Percentiles rank a stretch among this genome's conserved stretches.
Evolutionary conservation across 2,113 vertebrate genomes (phyloP).

Genomic region (Trichechus manatus): DNA sequence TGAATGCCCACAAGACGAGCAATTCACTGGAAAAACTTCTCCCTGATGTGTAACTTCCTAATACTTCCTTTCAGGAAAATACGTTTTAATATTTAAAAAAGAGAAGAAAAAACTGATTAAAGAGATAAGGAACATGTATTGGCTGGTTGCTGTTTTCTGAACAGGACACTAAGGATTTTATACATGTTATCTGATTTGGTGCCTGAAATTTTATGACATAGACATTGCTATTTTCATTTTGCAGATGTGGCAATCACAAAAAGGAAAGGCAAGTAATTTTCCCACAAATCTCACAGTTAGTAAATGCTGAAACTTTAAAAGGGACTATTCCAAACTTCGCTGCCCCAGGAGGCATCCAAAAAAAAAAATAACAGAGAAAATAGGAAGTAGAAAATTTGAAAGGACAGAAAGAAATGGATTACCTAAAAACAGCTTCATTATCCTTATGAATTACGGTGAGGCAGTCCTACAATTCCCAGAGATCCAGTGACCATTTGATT

Average conservation of each 20-base stretch:
- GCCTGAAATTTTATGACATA: neutral
- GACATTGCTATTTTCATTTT: neutral
- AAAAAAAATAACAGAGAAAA: neutral
- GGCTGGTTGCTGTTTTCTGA: neutral
- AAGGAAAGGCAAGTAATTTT: neutral
- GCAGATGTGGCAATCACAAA: neutral
- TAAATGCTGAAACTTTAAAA: slow-evolving; percentile 42
- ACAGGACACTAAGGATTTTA: neutral
- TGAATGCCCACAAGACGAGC: neutral
- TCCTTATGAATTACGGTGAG: neutral
- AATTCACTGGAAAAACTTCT: neutral
- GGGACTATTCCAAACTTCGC: neutral
- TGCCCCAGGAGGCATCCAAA: neutral
- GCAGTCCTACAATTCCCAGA: neutral
- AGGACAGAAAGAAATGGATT: neutral
- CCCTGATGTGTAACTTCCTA: neutral
- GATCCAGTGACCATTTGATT: neutral
- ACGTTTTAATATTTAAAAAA: neutral
- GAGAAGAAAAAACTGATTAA: neutral
- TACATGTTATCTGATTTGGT: neutral
- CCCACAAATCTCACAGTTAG: neutral
- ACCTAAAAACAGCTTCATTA: neutral
- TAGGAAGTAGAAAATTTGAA: neutral
- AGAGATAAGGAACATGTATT: neutral
- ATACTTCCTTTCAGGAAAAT: slow-evolving; percentile 15